These are phyloP conservation scores for Geococcyx californianus DNA, from an alignment of 2,113 vertebrate genomes.

Conservation along the genomic window DNA sequence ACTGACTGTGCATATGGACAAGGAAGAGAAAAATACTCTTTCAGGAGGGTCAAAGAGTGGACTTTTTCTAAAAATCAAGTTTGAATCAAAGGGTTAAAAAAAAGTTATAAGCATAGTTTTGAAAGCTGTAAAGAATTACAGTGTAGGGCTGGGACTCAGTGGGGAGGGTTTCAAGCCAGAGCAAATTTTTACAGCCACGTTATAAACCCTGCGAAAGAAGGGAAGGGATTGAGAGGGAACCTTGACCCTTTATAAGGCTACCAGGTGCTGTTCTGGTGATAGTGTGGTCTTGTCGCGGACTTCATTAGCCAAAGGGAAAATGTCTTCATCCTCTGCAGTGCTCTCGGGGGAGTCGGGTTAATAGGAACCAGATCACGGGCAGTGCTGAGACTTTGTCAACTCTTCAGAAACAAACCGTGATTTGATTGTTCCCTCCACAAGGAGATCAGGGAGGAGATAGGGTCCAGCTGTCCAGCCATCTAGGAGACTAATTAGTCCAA, in stretches of 20 bases:
- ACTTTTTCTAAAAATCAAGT: neutral
- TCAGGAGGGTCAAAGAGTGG: too few species aligned
- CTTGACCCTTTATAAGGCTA: neutral
- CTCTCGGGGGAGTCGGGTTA: conserved; percentile 16
- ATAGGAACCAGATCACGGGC: conserved; percentile 9
- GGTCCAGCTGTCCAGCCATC: conserved; percentile 91
- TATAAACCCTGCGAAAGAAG: neutral
- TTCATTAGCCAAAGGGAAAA: conserved; percentile 37
- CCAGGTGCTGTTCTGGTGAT: neutral
- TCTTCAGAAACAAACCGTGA: neutral
- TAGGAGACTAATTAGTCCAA: conserved; percentile 88
- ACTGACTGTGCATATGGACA: neutral
- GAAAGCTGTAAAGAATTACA: neutral
- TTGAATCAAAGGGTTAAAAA: neutral
- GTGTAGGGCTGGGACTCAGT: neutral
- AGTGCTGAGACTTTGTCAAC: conserved; percentile 19
- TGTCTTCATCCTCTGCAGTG: neutral
- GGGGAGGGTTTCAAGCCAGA: rapidly evolving
- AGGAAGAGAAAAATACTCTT: neutral
- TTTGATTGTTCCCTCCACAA: conserved; percentile 45
- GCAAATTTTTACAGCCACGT: neutral
- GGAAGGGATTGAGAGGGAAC: neutral
- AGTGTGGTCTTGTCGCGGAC: neutral
- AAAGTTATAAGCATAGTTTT: rapidly evolving
- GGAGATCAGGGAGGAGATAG: conserved; percentile 53